Conservation (phyloP, 2,797 vertebrate species). For the Muraenolepis orangiensis region DNA sequence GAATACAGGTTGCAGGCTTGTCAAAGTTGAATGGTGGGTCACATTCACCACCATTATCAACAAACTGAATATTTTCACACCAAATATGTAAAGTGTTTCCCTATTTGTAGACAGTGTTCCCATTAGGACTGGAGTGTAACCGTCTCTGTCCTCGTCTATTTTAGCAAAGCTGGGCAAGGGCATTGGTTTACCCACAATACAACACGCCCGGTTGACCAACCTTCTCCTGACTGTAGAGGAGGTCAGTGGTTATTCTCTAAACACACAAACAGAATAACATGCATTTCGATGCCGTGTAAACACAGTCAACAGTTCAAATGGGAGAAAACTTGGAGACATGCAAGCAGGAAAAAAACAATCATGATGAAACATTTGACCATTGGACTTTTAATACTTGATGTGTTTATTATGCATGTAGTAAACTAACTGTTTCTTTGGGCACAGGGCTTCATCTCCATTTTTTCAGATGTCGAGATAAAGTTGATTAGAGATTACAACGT, state of each 20-base stretch:
- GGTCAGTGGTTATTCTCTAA: slow-evolving; percentile 41
- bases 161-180: slow-evolving; percentile 49
- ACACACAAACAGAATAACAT: not conserved
- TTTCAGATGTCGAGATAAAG: slow-evolving; percentile 46
- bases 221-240: slow-evolving; percentile 49
- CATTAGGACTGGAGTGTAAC: not conserved
- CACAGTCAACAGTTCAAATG: too few species aligned
- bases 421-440: slow-evolving; percentile 16
- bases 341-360: too few species aligned
- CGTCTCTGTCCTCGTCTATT: slow-evolving; percentile 21
- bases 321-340: too few species aligned
- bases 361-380: too few species aligned
- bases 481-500: not conserved
- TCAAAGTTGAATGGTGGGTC: slow-evolving; percentile 59
- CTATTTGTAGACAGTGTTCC: not conserved
- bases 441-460: slow-evolving; percentile 63
- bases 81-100: not conserved
- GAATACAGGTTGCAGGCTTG: not conserved
- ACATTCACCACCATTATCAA: not conserved
- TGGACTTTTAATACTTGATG: not conserved
- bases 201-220: slow-evolving; percentile 42
- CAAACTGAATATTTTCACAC: not conserved
- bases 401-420: not conserved
- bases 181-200: slow-evolving; percentile 42
- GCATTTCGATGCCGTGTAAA: not conserved